Evolutionary conservation across 37 sponge, comb jelly and placozoan species (phyloP).

Genomic region (Beroe ovata): DNA sequence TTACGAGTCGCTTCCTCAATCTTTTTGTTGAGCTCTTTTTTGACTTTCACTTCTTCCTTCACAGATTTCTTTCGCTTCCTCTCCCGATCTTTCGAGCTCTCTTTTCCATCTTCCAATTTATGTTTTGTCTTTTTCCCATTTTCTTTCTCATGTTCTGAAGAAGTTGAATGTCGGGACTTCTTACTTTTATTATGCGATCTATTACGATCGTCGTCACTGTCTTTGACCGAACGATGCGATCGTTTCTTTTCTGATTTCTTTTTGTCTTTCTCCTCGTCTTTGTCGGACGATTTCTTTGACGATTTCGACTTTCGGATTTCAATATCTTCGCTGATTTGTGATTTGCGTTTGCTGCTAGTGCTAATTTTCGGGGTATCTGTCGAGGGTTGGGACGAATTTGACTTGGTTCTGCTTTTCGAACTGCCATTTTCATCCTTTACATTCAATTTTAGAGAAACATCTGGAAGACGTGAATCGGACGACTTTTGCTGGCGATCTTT

Average conservation of each 20-base stretch:
- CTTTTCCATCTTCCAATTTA: neutral
- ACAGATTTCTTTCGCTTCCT: neutral
- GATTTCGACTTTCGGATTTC: no score
- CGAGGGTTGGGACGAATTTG: neutral
- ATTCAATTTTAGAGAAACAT: neutral
- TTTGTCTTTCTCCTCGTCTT: neutral
- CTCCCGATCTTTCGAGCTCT: neutral
- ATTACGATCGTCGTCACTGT: neutral
- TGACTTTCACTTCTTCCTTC: neutral
- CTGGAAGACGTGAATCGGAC: neutral
- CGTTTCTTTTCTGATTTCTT: neutral
- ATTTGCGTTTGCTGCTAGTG: neutral
- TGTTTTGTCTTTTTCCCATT: neutral
- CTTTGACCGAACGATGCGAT: neutral
- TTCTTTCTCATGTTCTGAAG: conserved; percentile 2
- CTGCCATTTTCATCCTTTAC: neutral
- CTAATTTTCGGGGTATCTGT: neutral
- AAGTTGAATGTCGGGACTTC: neutral
- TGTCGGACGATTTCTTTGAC: neutral
- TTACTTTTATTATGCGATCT: neutral
- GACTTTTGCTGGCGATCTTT: conserved; percentile 17
- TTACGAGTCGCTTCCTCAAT: conserved; percentile 18
- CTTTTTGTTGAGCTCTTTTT: conserved; percentile 42
- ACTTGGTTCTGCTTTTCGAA: neutral
- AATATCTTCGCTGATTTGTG: no score